Evolutionary conservation across 2,797 vertebrate species (phyloP), one percentile per base, ranked within the genome.

Genomic region (Tinamus major): DNA sequence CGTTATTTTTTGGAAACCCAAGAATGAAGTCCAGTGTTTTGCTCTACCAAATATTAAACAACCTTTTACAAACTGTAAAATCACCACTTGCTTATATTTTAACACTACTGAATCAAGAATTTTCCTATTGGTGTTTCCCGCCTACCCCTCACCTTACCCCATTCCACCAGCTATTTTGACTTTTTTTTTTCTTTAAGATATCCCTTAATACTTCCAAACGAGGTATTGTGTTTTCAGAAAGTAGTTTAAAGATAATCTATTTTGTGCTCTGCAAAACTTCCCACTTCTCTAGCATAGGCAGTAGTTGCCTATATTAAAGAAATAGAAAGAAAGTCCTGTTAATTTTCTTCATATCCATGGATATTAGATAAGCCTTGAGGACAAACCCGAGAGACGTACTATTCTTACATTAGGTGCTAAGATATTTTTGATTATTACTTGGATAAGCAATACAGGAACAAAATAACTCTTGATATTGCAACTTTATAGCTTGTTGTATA

Each of bases 391-490:
- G n/a, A 82, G 58, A 87, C 5, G 17, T 0, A 9, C 27, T 74
- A 61, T 4, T 89, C 5, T 55, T 62, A 19, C 26, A 46, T 9
- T 58, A 2, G 2, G 0, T 65, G 27, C 4, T 70, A 65, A 65
- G 18, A 31, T 79, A 29, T 59, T 72, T 89, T 79, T 71, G 77
- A 64, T 76, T 89, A 16, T 84, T 89, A 81, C 48, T 61, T 84
- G 83, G 84, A 69, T 80, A 83, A 81, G 27, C 8, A 62, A 41
- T 63, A 13, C 2, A 7, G 35, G 37, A 81, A 88, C 69, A 94
- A 89, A 93, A 39, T 69, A 63, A 84, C 10, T 2, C 18, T 67
- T 2, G 5, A 24, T 35, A 35, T 65, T 69, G 7, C 10, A 84
- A 49, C 31, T 92, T 92, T 79, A 72, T 76, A 62, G 13, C 13